These are phyloP conservation scores for Torymus texanus DNA, from an alignment of 2,888 invertebrate species.

Conservation along the genomic window DNA sequence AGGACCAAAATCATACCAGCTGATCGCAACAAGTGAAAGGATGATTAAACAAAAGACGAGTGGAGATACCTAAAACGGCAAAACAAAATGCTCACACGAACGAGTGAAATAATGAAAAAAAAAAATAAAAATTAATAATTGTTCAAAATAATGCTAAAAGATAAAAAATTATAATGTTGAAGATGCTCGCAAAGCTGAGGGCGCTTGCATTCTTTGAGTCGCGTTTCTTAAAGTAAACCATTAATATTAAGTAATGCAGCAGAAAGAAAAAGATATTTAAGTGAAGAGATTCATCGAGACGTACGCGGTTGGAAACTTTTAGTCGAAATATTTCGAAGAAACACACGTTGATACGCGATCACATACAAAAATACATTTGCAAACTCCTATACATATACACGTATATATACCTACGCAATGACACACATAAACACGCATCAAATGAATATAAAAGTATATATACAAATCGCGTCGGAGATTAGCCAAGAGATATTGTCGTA, in stretches of 20 bases:
- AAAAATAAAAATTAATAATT: constrained; percentile 15
- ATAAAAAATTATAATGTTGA: background rate
- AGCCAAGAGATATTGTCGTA: background rate
- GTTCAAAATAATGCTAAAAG: constrained; percentile 11
- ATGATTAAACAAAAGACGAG: background rate
- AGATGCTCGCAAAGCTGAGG: too few species aligned
- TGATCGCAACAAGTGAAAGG: constrained; percentile 15
- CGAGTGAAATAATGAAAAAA: constrained; percentile 3
- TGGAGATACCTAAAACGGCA: background rate
- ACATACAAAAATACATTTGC: too few species aligned
- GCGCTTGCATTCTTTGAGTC: constrained; percentile 2
- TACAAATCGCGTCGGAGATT: too few species aligned
- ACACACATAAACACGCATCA: background rate
- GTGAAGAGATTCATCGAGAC: background rate
- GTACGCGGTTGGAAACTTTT: too few species aligned
- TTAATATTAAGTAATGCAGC: background rate
- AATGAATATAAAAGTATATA: background rate
- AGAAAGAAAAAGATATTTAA: background rate
- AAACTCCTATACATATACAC: too few species aligned
- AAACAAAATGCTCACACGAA: constrained; percentile 13
- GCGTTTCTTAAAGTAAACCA: constrained; percentile 33
- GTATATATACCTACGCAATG: too few species aligned
- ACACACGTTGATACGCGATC: too few species aligned
- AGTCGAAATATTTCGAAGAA: too few species aligned
- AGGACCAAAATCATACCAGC: constrained; percentile 32